Evolutionary conservation across 2,113 vertebrate genomes (phyloP).

Genomic region (Girardinichthys multiradiatus): DNA sequence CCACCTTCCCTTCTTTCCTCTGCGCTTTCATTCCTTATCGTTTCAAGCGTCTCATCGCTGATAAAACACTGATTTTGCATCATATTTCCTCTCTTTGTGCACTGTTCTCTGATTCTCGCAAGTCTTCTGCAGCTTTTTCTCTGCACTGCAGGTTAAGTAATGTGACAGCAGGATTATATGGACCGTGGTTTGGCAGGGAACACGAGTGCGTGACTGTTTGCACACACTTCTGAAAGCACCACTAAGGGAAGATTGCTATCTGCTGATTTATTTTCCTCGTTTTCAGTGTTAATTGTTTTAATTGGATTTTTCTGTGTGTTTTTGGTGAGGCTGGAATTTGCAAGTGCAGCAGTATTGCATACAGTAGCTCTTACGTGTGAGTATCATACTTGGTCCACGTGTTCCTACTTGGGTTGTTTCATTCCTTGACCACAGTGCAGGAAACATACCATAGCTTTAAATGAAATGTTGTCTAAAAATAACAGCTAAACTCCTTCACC

Average conservation of each 20-base stretch:
- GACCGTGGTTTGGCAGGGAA: constrained; percentile 10
- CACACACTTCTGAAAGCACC: constrained; percentile 23
- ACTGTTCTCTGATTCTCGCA: neutral
- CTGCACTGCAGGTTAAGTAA: constrained; percentile 35
- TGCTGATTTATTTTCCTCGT: constrained; percentile 16
- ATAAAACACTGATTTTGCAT: constrained; percentile 13
- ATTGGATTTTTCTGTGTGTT: neutral
- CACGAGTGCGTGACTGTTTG: constrained; percentile 30
- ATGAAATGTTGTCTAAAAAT: constrained; percentile 75
- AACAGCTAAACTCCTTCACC: constrained; percentile 69
- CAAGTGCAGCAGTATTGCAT: neutral
- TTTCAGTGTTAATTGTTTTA: constrained; percentile 4
- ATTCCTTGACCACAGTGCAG: constrained; percentile 33
- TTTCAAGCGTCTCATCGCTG: constrained; percentile 24
- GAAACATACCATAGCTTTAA: constrained; percentile 46
- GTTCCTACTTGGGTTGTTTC: constrained; percentile 7
- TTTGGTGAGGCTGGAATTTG: neutral
- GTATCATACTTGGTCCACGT: constrained; percentile 6
- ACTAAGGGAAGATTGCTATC: neutral
- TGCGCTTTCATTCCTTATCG: constrained; percentile 36
- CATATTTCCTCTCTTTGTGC: constrained; percentile 14
- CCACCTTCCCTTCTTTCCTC: constrained; percentile 31
- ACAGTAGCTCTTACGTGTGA: neutral
- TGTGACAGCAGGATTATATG: constrained; percentile 33
- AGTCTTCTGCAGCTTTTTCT: neutral